phyloP scores from a whole-genome alignment of 1,140 invertebrate species.

The Neodiprion pinetum region DNA sequence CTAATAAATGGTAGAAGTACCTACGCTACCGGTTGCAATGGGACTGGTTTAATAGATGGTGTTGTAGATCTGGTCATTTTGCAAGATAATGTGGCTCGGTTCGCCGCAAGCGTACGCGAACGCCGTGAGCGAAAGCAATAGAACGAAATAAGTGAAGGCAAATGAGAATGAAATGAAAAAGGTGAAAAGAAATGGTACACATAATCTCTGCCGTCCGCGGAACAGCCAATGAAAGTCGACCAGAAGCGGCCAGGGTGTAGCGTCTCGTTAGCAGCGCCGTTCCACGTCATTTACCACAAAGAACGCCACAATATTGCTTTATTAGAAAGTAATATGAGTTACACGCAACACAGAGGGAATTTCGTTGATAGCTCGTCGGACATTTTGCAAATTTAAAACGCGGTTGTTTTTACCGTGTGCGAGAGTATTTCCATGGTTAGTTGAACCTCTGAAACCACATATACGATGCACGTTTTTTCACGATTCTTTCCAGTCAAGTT shows the following conservation, averaged over 20 bases:
- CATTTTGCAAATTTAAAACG: not conserved
- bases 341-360: constrained; percentile 35
- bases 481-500: not conserved
- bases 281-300: constrained; percentile 42
- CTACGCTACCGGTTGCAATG: no score
- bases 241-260: constrained; percentile 6
- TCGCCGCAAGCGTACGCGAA: no score
- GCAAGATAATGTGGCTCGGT: no score
- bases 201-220: not conserved
- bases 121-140: not conserved
- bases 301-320: constrained; percentile 42
- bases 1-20: no score
- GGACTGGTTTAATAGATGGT: no score
- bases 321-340: constrained; percentile 48
- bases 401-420: not conserved
- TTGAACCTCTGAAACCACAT: not conserved
- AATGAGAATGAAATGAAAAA: constrained; percentile 1
- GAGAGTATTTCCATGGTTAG: not conserved
- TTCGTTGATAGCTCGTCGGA: constrained; percentile 13
- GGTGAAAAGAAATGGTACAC: not conserved
- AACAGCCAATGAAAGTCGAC: constrained; percentile 14
- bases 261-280: constrained; percentile 44
- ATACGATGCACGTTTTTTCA: not conserved
- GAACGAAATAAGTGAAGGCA: not conserved
- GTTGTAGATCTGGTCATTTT: no score